Evolutionary conservation across 2,113 vertebrate species (phyloP).

Genomic region (Smithornis capensis): DNA sequence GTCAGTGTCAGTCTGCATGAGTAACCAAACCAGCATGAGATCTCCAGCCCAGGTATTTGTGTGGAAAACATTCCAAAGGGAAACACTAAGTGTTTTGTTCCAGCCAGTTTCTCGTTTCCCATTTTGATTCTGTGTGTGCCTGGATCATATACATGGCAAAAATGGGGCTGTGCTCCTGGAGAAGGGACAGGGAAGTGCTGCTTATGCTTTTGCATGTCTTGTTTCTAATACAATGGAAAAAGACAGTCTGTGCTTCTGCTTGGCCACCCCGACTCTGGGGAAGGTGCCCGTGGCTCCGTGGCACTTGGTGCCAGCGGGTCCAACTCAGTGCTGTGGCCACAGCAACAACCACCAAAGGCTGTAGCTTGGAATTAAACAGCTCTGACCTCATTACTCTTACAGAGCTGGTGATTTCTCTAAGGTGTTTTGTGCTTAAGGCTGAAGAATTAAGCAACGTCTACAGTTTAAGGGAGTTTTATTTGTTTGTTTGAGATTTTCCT

Average conservation of each 20-base stretch:
- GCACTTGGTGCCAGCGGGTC: accelerated
- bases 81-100: neutral
- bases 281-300: accelerated
- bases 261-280: neutral
- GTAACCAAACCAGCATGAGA: neutral
- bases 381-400: neutral
- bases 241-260: neutral
- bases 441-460: neutral
- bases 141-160: neutral
- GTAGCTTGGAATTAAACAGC: neutral
- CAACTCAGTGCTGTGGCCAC: neutral
- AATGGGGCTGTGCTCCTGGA: neutral
- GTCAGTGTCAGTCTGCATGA: too few relatives aligned
- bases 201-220: neutral
- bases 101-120: neutral
- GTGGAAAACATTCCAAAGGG: neutral
- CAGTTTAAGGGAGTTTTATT: neutral
- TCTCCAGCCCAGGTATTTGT: neutral
- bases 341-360: neutral
- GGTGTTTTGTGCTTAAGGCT: neutral
- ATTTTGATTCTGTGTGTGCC: accelerated
- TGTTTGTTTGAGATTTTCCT: slow-evolving; percentile 32
- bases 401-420: neutral
- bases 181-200: accelerated
- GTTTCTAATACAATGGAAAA: neutral